Base-by-base conservation (phyloP, 2,113 vertebrate genomes). In the Asarcornis scutulata region DNA sequence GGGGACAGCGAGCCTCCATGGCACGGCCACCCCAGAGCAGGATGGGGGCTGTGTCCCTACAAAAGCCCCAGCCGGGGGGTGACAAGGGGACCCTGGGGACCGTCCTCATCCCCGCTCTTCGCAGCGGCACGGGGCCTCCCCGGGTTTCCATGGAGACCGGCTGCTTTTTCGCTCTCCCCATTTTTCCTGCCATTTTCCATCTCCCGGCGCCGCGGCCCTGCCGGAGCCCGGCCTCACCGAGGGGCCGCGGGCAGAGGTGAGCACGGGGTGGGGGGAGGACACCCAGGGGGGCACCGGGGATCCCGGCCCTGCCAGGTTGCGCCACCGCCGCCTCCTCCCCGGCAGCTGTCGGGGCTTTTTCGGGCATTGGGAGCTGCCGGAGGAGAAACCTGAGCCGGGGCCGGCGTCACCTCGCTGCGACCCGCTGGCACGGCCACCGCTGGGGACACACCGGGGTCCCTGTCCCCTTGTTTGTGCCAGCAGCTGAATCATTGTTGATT, bases 111-210 rank as follows among this genome's bases (percentile, higher is more conserved):
- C 50, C 38, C 15, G 32, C 88, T 26, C 58, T 4, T 55, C 16
- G 21, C 76, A 9, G 63, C 72, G 27, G 32, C 34, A 25, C 58
- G 69, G 56, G 95, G 88, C 93, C 95, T 81, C 56, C 78, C 83
- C 3, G 5, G 5, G 92, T 94, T 96, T 89, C 94, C 95, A 95
- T 95, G 94, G 95, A 89, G 69, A 95, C 90, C 17, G 6, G 80
- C 72, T 77, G 83, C 60, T 67, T 84, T 63, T 66, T 73, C 4
- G 1, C n/a, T 6, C 44, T 89, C 53, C 86, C 72, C 38, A 13
- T 74, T 94, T 78, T 88, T 79, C 50, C 95, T 59, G 80, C 90
- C 22, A 4, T 80, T 88, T 80, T 18, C 77, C 80, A 58, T 23
- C 73, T 60, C 63, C 13, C 6, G 7, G 53, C 77, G 38, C 71